These are phyloP conservation scores for Brachyptera putata DNA, from an alignment of 2,888 invertebrate genomes.

Conservation along the genomic window DNA sequence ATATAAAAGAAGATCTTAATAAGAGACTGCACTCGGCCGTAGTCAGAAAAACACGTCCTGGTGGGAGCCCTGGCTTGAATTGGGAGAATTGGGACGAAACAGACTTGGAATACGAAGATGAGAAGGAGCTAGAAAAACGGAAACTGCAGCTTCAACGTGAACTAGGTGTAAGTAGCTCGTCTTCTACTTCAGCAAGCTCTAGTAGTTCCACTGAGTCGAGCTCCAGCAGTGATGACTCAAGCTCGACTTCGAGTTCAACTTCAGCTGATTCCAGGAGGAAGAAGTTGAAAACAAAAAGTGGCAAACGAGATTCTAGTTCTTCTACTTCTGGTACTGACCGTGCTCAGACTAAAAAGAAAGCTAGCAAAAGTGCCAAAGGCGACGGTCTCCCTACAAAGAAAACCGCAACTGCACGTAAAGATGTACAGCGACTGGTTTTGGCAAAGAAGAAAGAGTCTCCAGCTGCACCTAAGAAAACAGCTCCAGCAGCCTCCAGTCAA, in stretches of 20 bases:
- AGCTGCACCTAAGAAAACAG: background rate
- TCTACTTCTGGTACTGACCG: slow-evolving; percentile 30
- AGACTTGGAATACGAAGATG: slow-evolving; percentile 75
- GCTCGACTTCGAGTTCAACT: slow-evolving; percentile 57
- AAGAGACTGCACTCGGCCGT: slow-evolving; percentile 60
- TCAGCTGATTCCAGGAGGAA: slow-evolving; percentile 43
- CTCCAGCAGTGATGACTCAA: slow-evolving; percentile 58
- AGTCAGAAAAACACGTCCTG: slow-evolving; percentile 48
- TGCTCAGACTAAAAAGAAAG: slow-evolving; percentile 25
- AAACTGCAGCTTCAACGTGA: slow-evolving; percentile 71
- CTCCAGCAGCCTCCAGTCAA: background rate
- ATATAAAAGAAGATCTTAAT: slow-evolving; percentile 56
- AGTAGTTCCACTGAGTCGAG: slow-evolving; percentile 57
- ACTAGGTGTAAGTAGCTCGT: slow-evolving; percentile 65
- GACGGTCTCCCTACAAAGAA: background rate
- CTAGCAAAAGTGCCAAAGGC: slow-evolving; percentile 20
- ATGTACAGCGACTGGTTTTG: background rate
- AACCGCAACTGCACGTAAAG: slow-evolving; percentile 6
- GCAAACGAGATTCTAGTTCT: slow-evolving; percentile 31
- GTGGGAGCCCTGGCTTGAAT: slow-evolving; percentile 56
- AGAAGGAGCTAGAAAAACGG: slow-evolving; percentile 71
- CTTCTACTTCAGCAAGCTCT: slow-evolving; percentile 58
- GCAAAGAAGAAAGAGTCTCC: background rate
- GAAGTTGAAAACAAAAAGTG: slow-evolving; percentile 17
- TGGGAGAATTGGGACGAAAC: slow-evolving; percentile 75